These are phyloP conservation scores for Alectura lathami DNA, from an alignment of 2,113 vertebrate species.

Conservation along the genomic window DNA sequence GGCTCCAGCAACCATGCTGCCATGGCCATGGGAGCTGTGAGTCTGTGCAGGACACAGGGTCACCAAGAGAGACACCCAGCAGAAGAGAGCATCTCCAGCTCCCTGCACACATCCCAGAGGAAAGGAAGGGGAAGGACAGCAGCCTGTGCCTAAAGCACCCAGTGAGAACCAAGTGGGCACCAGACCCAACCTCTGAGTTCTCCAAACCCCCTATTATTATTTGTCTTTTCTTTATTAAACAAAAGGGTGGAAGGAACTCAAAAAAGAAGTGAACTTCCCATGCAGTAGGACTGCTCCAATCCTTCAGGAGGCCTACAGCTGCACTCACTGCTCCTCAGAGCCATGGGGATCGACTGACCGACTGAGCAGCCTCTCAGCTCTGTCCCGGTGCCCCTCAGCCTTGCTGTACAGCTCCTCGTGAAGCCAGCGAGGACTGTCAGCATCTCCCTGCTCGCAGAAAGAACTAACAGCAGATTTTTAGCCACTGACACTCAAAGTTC, in stretches of 20 bases:
- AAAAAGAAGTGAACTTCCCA: background rate
- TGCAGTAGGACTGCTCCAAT: background rate
- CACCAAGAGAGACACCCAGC: background rate
- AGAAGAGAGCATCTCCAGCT: background rate
- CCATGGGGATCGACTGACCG: rapidly evolving
- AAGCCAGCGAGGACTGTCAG: background rate
- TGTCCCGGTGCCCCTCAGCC: rapidly evolving
- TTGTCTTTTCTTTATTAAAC: background rate
- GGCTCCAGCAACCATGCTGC: rapidly evolving
- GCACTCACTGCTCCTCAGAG: background rate
- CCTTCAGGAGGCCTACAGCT: background rate
- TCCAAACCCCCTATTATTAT: background rate
- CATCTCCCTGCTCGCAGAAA: background rate
- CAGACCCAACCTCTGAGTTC: background rate
- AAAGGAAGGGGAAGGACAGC: background rate
- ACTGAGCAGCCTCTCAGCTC: background rate
- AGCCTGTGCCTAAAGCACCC: background rate
- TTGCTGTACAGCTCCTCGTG: background rate
- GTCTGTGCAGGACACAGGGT: rapidly evolving
- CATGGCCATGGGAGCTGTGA: rapidly evolving
- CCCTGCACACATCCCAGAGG: background rate
- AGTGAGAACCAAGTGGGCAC: background rate
- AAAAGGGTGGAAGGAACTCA: background rate
- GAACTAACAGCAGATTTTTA: background rate
- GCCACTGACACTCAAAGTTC: background rate